A percentile compares a stretch with the other conserved stretches of the same genome.
These are phyloP conservation scores for Scaptomyza parva DNA, from an alignment of 2,888 invertebrate species.

Conservation along the genomic window DNA sequence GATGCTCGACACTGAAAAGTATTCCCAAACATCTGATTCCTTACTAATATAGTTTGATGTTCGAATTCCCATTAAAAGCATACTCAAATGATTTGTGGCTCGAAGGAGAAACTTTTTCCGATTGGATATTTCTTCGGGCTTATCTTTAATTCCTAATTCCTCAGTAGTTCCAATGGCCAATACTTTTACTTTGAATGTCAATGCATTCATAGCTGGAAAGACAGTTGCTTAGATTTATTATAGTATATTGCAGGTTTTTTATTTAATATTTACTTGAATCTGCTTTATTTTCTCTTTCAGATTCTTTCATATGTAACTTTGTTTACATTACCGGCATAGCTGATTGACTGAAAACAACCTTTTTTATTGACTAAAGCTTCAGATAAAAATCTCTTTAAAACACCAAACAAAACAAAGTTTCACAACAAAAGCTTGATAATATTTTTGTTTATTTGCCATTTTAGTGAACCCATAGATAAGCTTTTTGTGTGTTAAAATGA, in stretches of 20 bases:
- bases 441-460: too few species aligned
- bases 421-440: slow-evolving; percentile 2
- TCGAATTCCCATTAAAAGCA: slow-evolving; percentile 17
- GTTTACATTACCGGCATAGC: not conserved
- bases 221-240: not conserved
- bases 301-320: not conserved
- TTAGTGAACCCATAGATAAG: not conserved
- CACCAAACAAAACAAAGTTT: slow-evolving; percentile 8
- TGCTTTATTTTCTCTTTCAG: not conserved
- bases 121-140: not conserved
- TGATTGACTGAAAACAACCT: not conserved
- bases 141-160: not conserved
- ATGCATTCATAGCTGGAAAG: not conserved
- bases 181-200: not conserved
- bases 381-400: not conserved
- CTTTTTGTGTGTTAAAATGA: not conserved
- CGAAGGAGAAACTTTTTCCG: not conserved
- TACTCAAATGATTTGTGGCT: slow-evolving; percentile 10
- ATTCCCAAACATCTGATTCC: slow-evolving; percentile 13
- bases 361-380: slow-evolving; percentile 13
- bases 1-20: slow-evolving; percentile 3
- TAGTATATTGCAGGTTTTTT: not conserved
- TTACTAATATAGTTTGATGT: not conserved
- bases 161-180: not conserved
- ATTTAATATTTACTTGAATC: not conserved